phyloP scores from a whole-genome alignment of 2,113 vertebrate species.

The Cryptotis parvus region DNA sequence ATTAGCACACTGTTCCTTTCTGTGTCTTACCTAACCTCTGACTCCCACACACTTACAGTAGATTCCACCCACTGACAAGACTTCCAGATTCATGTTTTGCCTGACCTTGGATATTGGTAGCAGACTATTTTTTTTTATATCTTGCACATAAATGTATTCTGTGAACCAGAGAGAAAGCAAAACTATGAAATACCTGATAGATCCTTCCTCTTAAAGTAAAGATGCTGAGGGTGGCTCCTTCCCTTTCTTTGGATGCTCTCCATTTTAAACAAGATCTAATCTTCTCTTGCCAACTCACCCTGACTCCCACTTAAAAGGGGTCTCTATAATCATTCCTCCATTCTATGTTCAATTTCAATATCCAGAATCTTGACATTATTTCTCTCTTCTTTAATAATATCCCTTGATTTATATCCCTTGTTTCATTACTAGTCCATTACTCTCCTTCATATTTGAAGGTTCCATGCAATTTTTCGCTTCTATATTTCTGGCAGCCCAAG shows the following conservation, averaged over 20 bases:
- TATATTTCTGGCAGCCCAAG: no score
- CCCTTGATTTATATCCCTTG: background rate
- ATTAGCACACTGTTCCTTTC: no score
- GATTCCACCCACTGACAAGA: no score
- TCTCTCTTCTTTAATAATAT: background rate
- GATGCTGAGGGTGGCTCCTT: background rate
- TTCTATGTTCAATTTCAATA: background rate
- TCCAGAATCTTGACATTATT: background rate
- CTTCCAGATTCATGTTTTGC: no score
- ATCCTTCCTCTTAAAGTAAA: background rate
- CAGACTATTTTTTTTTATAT: no score
- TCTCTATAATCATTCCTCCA: background rate
- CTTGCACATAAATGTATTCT: no score
- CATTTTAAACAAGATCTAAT: background rate
- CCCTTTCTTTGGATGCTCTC: background rate
- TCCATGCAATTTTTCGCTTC: background rate
- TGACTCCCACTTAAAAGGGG: background rate
- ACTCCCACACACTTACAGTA: no score
- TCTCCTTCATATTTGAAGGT: background rate
- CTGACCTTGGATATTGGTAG: no score
- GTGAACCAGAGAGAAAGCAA: background rate
- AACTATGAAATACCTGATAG: background rate
- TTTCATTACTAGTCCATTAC: background rate
- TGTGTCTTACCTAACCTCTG: no score
- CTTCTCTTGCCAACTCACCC: background rate